Base-by-base conservation (phyloP, 64 coral and sea anemone genomes). In the Pocillopora verrucosa region DNA sequence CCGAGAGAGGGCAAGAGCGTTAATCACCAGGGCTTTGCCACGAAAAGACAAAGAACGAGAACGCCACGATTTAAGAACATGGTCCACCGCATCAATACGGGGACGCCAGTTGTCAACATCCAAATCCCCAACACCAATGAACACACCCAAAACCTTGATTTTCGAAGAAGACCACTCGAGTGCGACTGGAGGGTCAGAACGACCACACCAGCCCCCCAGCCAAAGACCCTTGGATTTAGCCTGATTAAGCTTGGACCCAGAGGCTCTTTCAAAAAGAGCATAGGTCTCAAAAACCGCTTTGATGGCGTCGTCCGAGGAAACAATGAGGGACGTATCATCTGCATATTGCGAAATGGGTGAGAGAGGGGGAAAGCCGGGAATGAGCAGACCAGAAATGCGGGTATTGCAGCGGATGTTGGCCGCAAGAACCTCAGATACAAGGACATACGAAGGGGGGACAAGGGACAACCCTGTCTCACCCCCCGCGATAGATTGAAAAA, bases 51-150 rank as follows among this genome's bases (percentile, higher is more conserved):
- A n/a, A 58, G 62, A n/a, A 1, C 80, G n/a, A n/a, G n/a, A n/a
- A n/a, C n/a, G n/a, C n/a, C n/a, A n/a, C n/a, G n/a, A n/a, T n/a
- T n/a, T n/a, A n/a, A n/a, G n/a, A n/a, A n/a, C n/a, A n/a, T n/a
- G n/a, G n/a, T n/a, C n/a, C n/a, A n/a, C n/a, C n/a, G n/a, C n/a
- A n/a, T n/a, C n/a, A n/a, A n/a, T n/a, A n/a, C n/a, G n/a, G n/a
- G n/a, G n/a, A n/a, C n/a, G 61, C 88, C 88, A 90, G 41, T 81
- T 90, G 5, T 45, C 63, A 5, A 59, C 76, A 0, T 89, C 76
- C 1, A 80, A 11, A n/a, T 70, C 58, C 2, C 76, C 76, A 0
- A 17, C 10, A 4, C 88, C 88, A 56, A 89, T 16, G 13, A 89
- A 77, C 9, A 80, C 77, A 9, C 65, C 88, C 2, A 89, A 19